Base-by-base conservation (phyloP, 2,888 invertebrate species). In the Cosmopolites sordidus region DNA sequence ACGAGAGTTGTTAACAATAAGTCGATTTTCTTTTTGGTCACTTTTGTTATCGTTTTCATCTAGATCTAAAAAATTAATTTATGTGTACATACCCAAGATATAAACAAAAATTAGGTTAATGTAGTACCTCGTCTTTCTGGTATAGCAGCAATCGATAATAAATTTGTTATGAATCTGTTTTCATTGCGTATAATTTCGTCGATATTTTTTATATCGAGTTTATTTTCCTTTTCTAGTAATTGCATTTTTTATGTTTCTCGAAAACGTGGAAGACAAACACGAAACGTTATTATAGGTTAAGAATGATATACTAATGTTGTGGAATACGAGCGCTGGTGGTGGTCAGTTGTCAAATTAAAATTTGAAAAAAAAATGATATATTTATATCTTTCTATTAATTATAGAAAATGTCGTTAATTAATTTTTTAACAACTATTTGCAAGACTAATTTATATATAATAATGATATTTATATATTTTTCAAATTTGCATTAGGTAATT, bases 81-180 rank as follows among this genome's bases (percentile, higher is more conserved):
- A 60, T 48, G 48, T 55, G n/a, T 44, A 6, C 40, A 54, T 39
- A 48, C 8, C 43, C 12, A 33, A 41, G 9, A 14, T 30, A 43
- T 14, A 38, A 44, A 18, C 6, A 43, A 43, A 29, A 8, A 11
- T 29, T 29, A 29, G 11, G 6, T n/a, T n/a, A n/a, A 37, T 12
- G 11, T 37, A 37, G 60, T 61, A 67, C 67, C 62, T 58, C 57
- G 62, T 55, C 68, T 59, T 40, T 62, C 64, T 6, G 83, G 81
- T 56, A 83, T 67, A 22, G 79, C 74, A 65, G 80, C 71, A 49
- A 76, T 74, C 3, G 79, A 77, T 64, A 84, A 80, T 43, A 84
- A 72, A 63, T 79, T 75, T 59, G 78, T 78, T 49, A 85, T 72
- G 64, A 81, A 84, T 62, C 74, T 74, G 49, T 80, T 76, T 68